These are phyloP conservation scores for Melanostoma mellinum DNA, from an alignment of 2,888 invertebrate genomes.

Conservation along the genomic window DNA sequence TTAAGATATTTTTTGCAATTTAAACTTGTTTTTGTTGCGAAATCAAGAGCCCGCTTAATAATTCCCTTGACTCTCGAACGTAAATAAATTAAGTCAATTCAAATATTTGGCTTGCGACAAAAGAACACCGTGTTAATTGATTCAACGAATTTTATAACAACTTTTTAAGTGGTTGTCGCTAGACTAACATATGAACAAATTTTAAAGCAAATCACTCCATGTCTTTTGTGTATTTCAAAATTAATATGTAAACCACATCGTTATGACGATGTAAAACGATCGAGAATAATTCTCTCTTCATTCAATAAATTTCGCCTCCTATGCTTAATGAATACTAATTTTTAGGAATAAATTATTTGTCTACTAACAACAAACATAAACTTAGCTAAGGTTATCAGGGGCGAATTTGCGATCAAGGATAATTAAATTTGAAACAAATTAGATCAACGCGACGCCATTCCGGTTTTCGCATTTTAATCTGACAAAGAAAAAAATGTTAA, in stretches of 20 bases:
- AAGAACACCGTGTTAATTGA: constrained; percentile 43
- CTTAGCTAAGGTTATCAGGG: constrained; percentile 3
- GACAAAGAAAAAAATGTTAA: too few relatives aligned
- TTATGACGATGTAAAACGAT: too few relatives aligned
- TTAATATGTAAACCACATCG: too few relatives aligned
- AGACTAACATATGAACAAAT: constrained; percentile 37
- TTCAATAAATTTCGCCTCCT: background rate
- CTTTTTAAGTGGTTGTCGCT: constrained; percentile 16
- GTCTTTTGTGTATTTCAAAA: too few relatives aligned
- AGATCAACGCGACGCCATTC: background rate
- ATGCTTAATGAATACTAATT: constrained; percentile 53
- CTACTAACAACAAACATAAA: constrained; percentile 17
- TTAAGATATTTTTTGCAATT: too few relatives aligned
- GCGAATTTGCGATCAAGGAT: constrained; percentile 19
- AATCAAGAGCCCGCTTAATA: too few relatives aligned
- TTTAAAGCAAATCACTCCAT: background rate
- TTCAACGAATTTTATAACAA: background rate
- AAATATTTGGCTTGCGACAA: background rate
- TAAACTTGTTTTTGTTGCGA: too few relatives aligned
- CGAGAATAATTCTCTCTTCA: constrained; percentile 3
- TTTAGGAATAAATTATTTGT: constrained; percentile 35
- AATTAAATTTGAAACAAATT: constrained; percentile 8
- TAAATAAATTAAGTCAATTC: too few relatives aligned
- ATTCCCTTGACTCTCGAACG: too few relatives aligned
- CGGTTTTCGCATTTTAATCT: too few relatives aligned